These are phyloP conservation scores for Osmerus eperlanus DNA, from an alignment of 2,113 vertebrate species.

Conservation along the genomic window DNA sequence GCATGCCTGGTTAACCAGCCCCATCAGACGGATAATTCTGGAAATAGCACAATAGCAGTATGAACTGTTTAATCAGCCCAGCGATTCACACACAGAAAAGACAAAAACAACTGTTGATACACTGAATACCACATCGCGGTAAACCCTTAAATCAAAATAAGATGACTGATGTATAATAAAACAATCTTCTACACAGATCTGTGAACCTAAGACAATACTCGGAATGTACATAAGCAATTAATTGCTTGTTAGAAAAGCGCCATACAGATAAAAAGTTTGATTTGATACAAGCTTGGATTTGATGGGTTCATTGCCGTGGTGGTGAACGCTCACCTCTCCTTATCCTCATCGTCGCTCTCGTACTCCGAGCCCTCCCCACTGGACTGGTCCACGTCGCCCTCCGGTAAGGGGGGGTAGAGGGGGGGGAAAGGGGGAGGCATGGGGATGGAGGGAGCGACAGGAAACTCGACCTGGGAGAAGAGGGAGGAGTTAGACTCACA, in stretches of 20 bases:
- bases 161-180: too few relatives aligned
- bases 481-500: background rate
- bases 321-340: constrained; percentile 78
- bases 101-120: too few relatives aligned
- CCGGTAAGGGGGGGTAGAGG: constrained; percentile 86
- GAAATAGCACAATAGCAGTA: constrained; percentile 37
- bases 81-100: background rate
- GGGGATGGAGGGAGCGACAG: constrained; percentile 75
- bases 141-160: too few relatives aligned
- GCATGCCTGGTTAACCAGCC: constrained; percentile 86
- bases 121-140: too few relatives aligned
- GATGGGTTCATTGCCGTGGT: background rate
- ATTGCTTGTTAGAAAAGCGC: background rate
- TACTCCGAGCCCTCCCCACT: constrained; percentile 90
- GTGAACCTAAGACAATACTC: too few relatives aligned
- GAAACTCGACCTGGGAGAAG: constrained; percentile 76
- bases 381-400: constrained; percentile 77
- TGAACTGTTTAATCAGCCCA: too few relatives aligned
- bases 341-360: constrained; percentile 91
- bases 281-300: background rate
- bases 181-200: too few relatives aligned
- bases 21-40: constrained; percentile 91
- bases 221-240: too few relatives aligned
- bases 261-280: background rate
- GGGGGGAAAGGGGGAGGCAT: constrained; percentile 82